Conservation (phyloP, 2,888 invertebrate genomes). For the Mesoligia furuncula region DNA sequence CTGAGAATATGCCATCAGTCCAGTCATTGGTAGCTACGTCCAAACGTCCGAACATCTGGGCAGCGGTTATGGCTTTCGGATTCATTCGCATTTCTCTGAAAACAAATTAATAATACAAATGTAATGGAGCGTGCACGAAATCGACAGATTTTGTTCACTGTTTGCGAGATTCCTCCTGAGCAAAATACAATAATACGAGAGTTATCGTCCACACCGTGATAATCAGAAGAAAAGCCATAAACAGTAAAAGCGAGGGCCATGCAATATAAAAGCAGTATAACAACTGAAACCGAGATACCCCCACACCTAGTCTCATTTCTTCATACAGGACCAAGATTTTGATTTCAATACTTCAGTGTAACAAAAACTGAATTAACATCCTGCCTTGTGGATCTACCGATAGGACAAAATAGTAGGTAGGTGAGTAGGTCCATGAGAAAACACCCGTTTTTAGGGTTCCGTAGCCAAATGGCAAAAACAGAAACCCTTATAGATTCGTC, state of each 20-base stretch:
- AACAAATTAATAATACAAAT: conserved; percentile 35
- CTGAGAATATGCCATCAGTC: conserved; percentile 99
- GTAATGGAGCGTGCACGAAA: neutral
- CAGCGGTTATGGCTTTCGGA: conserved; percentile 98
- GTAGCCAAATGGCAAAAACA: too few species aligned
- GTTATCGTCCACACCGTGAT: neutral
- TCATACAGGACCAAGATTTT: neutral
- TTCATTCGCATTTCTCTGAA: conserved; percentile 98
- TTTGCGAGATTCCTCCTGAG: neutral
- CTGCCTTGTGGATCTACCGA: neutral
- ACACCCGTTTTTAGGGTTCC: too few species aligned
- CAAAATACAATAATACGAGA: too few species aligned
- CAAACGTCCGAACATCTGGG: conserved; percentile 99
- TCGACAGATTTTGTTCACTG: neutral
- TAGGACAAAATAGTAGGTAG: neutral
- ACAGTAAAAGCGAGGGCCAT: too few species aligned
- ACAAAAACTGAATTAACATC: neutral
- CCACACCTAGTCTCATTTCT: neutral
- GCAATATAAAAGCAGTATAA: neutral
- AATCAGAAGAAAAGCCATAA: neutral
- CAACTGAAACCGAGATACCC: neutral
- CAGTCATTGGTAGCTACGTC: conserved; percentile 99
- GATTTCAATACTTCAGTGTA: neutral
- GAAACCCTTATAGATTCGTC: too few species aligned
- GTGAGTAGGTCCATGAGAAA: neutral